A percentile compares a stretch with the other conserved stretches of the same genome.
Evolutionary conservation across 2,113 vertebrate species (phyloP).

Genomic region (Aldabrachelys gigantea): DNA sequence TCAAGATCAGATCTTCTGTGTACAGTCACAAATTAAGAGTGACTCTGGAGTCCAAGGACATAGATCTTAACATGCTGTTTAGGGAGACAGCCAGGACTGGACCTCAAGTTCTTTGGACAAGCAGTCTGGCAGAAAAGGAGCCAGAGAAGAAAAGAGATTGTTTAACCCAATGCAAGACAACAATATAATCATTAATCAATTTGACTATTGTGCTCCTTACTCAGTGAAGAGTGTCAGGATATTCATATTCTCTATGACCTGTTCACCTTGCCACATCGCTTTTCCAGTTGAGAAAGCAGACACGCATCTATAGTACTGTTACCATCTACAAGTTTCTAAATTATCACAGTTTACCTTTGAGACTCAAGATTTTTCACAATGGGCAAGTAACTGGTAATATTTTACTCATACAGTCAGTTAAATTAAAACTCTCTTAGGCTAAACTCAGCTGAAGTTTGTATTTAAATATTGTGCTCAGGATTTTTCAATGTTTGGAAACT

Average conservation of each 20-base stretch:
- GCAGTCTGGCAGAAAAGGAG: neutral
- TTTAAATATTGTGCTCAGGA: neutral
- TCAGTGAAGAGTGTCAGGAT: neutral
- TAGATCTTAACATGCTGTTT: neutral
- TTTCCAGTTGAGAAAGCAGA: neutral
- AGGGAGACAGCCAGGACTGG: neutral
- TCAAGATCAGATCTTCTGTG: rapidly evolving
- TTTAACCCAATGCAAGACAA: neutral
- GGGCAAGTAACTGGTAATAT: neutral
- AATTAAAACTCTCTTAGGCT: neutral
- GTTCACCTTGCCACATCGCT: neutral
- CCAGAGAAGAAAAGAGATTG: neutral
- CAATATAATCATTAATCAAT: neutral
- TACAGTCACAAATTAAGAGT: neutral
- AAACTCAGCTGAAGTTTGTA: neutral
- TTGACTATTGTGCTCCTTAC: neutral
- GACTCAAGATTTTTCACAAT: neutral
- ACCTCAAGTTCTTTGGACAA: rapidly evolving
- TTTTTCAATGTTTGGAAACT: neutral
- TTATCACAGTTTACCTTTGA: neutral
- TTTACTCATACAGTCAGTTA: neutral
- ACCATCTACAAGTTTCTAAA: neutral
- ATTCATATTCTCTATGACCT: neutral
- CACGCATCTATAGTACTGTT: neutral
- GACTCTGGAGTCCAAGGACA: neutral